A percentile compares a stretch with the other conserved stretches of the same genome.
Evolutionary conservation across 2,113 vertebrate species (phyloP).

Genomic region (Caracal caracal): DNA sequence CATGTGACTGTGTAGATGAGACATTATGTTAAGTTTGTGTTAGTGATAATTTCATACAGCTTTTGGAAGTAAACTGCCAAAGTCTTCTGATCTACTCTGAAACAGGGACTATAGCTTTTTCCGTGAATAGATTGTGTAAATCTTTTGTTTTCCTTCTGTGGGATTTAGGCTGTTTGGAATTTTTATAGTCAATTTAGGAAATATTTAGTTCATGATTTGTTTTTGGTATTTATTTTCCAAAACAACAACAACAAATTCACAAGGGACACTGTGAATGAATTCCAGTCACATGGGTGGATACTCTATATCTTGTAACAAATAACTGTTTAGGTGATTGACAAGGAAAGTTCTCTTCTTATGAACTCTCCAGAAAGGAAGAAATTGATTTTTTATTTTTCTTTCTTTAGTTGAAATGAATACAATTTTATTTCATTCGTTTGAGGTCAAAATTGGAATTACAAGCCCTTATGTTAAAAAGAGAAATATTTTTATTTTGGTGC

Average conservation of each 20-base stretch:
- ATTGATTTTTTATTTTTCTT: neutral
- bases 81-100: neutral
- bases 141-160: neutral
- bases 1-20: neutral
- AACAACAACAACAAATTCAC: neutral
- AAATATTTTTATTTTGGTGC: neutral
- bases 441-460: neutral
- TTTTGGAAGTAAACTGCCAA: neutral
- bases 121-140: neutral
- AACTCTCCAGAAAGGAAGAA: neutral
- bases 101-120: neutral
- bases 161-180: neutral
- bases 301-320: neutral
- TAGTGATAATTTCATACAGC: neutral
- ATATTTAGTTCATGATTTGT: neutral
- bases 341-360: neutral
- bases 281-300: neutral
- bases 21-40: neutral
- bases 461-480: neutral
- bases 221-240: neutral
- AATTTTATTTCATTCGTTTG: neutral
- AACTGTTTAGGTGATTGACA: neutral
- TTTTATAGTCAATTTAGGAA: neutral
- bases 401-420: neutral
- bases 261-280: neutral